Percentiles rank a stretch among this genome's conserved stretches.
phyloP scores from a whole-genome alignment of 2,888 invertebrate species.

The Papilio demoleus region DNA sequence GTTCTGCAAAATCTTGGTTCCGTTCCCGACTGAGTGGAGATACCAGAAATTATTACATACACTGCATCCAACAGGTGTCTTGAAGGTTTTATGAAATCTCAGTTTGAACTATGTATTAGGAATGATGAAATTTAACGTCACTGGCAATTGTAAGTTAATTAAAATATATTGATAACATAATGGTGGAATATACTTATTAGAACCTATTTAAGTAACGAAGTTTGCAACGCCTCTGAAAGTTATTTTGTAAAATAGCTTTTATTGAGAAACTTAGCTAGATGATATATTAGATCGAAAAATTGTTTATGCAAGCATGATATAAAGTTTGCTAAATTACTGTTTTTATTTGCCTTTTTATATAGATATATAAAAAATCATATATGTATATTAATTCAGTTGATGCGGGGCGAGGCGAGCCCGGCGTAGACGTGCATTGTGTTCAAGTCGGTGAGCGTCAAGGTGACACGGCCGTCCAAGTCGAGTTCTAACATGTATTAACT shows the following conservation, averaged over 20 bases:
- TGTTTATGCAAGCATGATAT: no score
- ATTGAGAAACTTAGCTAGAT: no score
- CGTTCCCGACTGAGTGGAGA: constrained; percentile 11
- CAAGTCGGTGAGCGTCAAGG: constrained; percentile 35
- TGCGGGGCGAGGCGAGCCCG: neutral
- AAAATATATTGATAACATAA: no score
- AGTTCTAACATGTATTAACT: constrained; percentile 69
- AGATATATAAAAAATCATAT: neutral
- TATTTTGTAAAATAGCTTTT: no score
- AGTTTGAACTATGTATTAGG: neutral
- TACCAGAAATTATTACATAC: neutral
- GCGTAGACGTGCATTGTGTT: constrained; percentile 40
- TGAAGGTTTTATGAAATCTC: neutral
- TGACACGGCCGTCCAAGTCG: constrained; percentile 37
- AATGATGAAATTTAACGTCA: neutral
- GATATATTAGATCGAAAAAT: no score
- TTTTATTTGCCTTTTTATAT: no score
- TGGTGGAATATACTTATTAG: no score
- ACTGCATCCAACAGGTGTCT: constrained; percentile 10
- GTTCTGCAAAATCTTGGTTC: constrained; percentile 2
- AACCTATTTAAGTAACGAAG: no score
- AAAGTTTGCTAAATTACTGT: no score
- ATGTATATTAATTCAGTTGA: constrained; percentile 21
- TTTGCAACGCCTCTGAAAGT: no score
- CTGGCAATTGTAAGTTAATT: no score